Base-by-base conservation (phyloP, 2,888 invertebrate genomes). In the Drosophila meridiana region DNA sequence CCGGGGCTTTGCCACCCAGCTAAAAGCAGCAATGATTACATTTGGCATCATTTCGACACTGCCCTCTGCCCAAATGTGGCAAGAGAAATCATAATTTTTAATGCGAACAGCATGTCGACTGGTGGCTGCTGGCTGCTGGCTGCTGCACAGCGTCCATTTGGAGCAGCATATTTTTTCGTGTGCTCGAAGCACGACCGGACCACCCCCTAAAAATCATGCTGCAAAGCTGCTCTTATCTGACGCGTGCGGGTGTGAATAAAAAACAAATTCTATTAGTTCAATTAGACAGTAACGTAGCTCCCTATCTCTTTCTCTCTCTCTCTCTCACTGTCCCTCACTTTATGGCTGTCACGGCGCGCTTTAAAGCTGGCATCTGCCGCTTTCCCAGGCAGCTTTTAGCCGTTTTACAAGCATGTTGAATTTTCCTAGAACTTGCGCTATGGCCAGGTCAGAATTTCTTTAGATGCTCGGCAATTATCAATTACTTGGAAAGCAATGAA, bases 251-350 rank as follows among this genome's bases (percentile, higher is more conserved):
- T 56, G 76, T 62, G 78, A 76, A 80, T 75, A 76, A 78, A 70
- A 76, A 71, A 45, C 57, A 47, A 69, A 78, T 78, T 82, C 76
- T 82, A 84, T 84, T 84, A 82, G 84, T 84, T 87, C 80, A 84
- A 84, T 84, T 87, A 84, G 76, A 82, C 74, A 74, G 72, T 69
- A 74, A 57, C 72, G 57, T 34, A 20, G 34, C 20, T 52, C 20
- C 6, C 9, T 4, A 32, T n/a, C 20, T 9, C 32, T 2, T 8
- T 9, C 32, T 50, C 32, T 4, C 5, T 28, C 45, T 47, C 47
- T 4, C 8, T 30, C 14, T 48, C 30, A 8, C 34, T 32, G 14
- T 48, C 48, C n/a, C 50, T 4, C n/a, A 48, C 59, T 56, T 73
- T 69, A 69, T 62, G 69, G 34, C 38, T 34, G 63, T 34, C 38